A percentile compares a stretch with the other conserved stretches of the same genome.
Conservation (phyloP, 1,140 invertebrate genomes). For the Aricia agestis region DNA sequence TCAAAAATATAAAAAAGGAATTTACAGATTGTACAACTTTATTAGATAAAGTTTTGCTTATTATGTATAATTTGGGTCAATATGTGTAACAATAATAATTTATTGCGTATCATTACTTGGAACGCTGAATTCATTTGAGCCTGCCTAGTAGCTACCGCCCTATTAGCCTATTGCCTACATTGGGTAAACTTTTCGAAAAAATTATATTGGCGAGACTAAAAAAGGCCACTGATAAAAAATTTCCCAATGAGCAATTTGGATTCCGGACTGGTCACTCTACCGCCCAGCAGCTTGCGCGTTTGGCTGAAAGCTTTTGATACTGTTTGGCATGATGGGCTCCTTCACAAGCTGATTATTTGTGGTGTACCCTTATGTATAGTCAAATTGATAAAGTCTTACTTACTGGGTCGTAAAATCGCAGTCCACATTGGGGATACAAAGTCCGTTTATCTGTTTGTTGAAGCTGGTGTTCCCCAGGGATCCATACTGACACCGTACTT, state of each 20-base stretch:
- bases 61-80: no score
- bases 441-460: neutral
- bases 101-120: no score
- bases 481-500: no score
- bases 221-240: neutral
- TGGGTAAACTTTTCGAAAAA: conserved; percentile 29
- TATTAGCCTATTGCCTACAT: conserved; percentile 26
- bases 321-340: conserved; percentile 45
- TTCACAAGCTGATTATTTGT: conserved; percentile 31
- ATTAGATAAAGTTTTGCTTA: no score
- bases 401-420: neutral
- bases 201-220: conserved; percentile 17
- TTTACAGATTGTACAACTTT: no score
- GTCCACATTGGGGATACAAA: no score
- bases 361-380: neutral
- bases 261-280: conserved; percentile 28
- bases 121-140: no score
- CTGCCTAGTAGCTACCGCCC: no score
- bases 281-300: conserved; percentile 26
- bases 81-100: no score
- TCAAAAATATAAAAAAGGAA: no score
- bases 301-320: conserved; percentile 31
- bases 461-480: no score
- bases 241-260: conserved; percentile 26
- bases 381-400: neutral